Percentiles rank a stretch among this genome's conserved stretches.
phyloP scores from a whole-genome alignment of 2,797 vertebrate genomes.

The Botia kubotai region DNA sequence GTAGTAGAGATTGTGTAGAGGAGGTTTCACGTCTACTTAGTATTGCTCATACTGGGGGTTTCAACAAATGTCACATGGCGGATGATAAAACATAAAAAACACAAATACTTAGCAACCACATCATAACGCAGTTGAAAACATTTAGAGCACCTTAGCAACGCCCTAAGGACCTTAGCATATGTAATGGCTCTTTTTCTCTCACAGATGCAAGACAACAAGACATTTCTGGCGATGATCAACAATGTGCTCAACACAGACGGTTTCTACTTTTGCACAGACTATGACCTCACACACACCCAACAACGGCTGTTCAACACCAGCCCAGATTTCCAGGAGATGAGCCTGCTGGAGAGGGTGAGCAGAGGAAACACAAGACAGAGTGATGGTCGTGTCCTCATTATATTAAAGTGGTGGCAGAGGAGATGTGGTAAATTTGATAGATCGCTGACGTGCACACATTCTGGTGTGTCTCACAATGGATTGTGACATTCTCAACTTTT shows the following conservation, averaged over 20 bases:
- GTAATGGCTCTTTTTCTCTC: neutral
- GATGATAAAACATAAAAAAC: no score
- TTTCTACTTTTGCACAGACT: slow-evolving; percentile 97
- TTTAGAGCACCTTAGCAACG: no score
- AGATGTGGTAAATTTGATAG: slow-evolving; percentile 14
- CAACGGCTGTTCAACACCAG: slow-evolving; percentile 95
- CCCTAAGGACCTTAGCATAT: neutral
- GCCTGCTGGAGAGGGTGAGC: slow-evolving; percentile 93
- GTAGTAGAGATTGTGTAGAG: no score
- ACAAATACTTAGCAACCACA: no score
- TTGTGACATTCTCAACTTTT: slow-evolving; percentile 6
- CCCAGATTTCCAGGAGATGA: slow-evolving; percentile 98
- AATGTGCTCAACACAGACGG: slow-evolving; percentile 91
- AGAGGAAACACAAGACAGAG: neutral
- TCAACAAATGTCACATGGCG: no score
- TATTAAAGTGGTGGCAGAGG: slow-evolving; percentile 15
- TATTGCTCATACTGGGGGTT: no score
- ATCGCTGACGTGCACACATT: neutral
- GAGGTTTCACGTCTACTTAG: no score
- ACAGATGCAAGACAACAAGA: slow-evolving; percentile 95
- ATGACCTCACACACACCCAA: slow-evolving; percentile 93
- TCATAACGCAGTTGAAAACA: no score
- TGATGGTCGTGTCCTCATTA: slow-evolving; percentile 12
- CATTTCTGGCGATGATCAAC: slow-evolving; percentile 92
- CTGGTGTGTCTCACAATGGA: neutral